phyloP scores from a whole-genome alignment of 2,888 invertebrate species.

The Brachynemurus nebulosus region DNA sequence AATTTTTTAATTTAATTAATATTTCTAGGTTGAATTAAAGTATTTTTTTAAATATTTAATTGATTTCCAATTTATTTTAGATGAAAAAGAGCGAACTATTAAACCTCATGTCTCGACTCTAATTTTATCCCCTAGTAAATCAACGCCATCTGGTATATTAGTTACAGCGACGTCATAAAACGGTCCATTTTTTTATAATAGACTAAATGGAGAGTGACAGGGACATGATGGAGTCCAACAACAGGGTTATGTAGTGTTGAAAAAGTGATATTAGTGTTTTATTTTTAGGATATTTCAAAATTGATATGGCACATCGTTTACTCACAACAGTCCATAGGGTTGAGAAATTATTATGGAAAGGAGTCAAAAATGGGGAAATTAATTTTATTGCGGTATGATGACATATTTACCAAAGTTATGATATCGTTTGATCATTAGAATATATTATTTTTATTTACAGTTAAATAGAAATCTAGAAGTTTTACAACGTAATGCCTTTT shows the following conservation, averaged over 20 bases:
- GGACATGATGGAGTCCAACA: not conserved
- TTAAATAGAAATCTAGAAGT: constrained; percentile 3
- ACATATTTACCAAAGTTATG: constrained; percentile 1
- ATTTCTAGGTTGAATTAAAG: constrained; percentile 24
- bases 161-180: too few species aligned
- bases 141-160: too few species aligned
- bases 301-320: constrained; percentile 10
- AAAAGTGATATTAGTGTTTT: not conserved
- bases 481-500: constrained; percentile 1
- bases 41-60: too few species aligned
- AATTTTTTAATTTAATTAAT: too few species aligned
- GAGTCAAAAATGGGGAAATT: constrained; percentile 2
- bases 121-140: too few species aligned
- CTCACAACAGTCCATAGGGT: constrained; percentile 1
- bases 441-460: constrained; percentile 1
- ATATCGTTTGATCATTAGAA: not conserved
- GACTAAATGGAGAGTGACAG: too few species aligned
- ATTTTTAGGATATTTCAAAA: constrained; percentile 5
- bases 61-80: too few species aligned
- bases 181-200: too few species aligned
- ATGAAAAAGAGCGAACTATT: too few species aligned
- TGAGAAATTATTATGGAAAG: constrained; percentile 7
- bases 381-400: constrained; percentile 6
- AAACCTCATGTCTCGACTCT: too few species aligned
- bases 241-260: constrained; percentile 2